Conservation (phyloP, 2,888 invertebrate genomes). For the Crioceris asparagi region DNA sequence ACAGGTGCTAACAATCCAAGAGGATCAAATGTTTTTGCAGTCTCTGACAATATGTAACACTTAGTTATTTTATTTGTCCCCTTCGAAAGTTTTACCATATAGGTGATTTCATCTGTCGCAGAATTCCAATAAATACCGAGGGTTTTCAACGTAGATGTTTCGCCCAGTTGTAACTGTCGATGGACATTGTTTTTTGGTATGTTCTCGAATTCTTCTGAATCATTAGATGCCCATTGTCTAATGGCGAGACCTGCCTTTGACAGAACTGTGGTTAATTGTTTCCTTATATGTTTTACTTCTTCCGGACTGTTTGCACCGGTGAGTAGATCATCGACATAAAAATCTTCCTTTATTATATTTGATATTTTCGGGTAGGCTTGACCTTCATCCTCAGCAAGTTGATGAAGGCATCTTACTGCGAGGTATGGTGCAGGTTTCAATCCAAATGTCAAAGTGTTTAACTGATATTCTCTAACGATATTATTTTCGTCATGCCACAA, state of each 20-base stretch:
- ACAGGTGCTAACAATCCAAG: slow-evolving; percentile 1
- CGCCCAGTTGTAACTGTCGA: not conserved
- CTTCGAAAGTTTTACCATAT: not conserved
- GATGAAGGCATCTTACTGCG: not conserved
- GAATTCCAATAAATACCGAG: slow-evolving; percentile 1
- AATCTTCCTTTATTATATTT: not conserved
- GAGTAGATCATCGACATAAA: slow-evolving; percentile 3
- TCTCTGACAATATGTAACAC: not conserved
- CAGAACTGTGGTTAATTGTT: not conserved
- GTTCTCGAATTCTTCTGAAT: too few species aligned
- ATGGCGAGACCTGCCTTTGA: not conserved
- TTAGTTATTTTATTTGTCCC: too few species aligned
- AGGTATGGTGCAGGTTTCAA: slow-evolving; percentile 5
- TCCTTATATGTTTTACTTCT: not conserved
- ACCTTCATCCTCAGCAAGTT: not conserved
- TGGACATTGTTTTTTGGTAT: too few species aligned
- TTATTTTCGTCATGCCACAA: slow-evolving; percentile 7
- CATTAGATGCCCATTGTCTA: not conserved
- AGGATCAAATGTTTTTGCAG: not conserved
- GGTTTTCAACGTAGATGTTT: not conserved
- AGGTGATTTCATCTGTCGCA: not conserved
- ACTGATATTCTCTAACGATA: slow-evolving; percentile 2
- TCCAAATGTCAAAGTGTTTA: slow-evolving; percentile 12
- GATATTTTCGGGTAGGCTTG: not conserved
- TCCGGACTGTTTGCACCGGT: not conserved